These are phyloP conservation scores for Neofelis nebulosa DNA, from an alignment of 2,113 vertebrate genomes.

Conservation along the genomic window DNA sequence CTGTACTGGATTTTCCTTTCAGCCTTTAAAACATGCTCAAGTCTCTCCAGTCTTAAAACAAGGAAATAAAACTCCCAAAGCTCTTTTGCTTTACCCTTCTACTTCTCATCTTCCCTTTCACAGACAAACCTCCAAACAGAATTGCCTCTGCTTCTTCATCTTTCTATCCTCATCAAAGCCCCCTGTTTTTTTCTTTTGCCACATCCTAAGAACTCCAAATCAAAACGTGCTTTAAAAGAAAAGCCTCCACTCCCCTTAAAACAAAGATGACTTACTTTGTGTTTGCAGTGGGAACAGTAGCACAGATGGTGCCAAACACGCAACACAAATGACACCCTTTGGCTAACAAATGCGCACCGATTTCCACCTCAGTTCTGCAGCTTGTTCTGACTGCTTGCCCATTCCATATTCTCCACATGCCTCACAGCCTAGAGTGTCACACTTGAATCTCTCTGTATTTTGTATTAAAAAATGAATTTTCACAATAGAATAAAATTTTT, in stretches of 20 bases:
- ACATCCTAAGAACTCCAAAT: neutral
- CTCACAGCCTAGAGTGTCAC: neutral
- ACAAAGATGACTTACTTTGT: neutral
- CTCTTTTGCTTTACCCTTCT: neutral
- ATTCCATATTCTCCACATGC: neutral
- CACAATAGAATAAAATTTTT: constrained; percentile 23
- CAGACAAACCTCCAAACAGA: neutral
- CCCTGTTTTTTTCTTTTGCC: neutral
- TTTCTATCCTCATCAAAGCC: neutral
- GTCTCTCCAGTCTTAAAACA: neutral
- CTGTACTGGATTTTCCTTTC: neutral
- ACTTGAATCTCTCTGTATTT: constrained; percentile 1
- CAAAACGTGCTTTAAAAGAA: constrained; percentile 31
- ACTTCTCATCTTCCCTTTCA: neutral
- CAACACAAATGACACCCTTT: neutral
- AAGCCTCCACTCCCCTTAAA: neutral
- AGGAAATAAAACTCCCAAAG: neutral
- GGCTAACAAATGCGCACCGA: neutral
- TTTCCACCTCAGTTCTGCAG: rapidly evolving
- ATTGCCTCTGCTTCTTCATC: neutral
- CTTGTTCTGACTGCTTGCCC: neutral
- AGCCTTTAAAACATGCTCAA: neutral
- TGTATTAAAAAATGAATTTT: neutral
- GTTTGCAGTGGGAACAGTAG: neutral
- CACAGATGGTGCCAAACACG: neutral